Conservation (phyloP, 1,140 invertebrate species). For the Leptinotarsa undecemlineata region DNA sequence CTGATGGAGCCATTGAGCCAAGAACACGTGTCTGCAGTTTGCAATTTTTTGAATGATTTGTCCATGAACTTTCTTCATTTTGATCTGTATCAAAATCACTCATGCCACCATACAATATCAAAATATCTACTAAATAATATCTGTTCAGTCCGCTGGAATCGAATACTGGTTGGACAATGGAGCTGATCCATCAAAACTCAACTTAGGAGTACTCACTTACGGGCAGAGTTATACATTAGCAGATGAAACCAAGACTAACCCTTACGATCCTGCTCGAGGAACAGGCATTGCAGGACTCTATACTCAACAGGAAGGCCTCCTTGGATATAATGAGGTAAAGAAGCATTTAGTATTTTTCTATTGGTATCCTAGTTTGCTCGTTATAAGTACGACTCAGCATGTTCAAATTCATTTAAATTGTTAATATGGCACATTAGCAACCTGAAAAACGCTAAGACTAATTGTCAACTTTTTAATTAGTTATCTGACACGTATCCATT, state of each 20-base stretch:
- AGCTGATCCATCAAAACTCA: slow-evolving; percentile 62
- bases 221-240: slow-evolving; percentile 67
- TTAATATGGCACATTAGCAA: not conserved
- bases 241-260: slow-evolving; percentile 55
- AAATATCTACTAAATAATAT: too few species aligned
- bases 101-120: too few species aligned
- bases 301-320: slow-evolving; percentile 62
- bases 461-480: not conserved
- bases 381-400: not conserved
- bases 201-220: slow-evolving; percentile 69
- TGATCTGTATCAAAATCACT: too few species aligned
- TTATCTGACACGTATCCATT: not conserved
- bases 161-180: slow-evolving; percentile 52
- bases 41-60: too few species aligned
- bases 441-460: not conserved
- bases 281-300: slow-evolving; percentile 62
- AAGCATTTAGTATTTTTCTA: slow-evolving; percentile 52
- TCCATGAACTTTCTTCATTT: too few species aligned
- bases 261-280: slow-evolving; percentile 61
- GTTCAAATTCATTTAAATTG: not conserved
- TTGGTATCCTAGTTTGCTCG: not conserved
- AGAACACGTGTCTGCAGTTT: too few species aligned
- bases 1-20: too few species aligned
- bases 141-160: slow-evolving; percentile 40
- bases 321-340: slow-evolving; percentile 68